Base-by-base conservation (phyloP, 2,888 invertebrate genomes). In the Seira ritae region DNA sequence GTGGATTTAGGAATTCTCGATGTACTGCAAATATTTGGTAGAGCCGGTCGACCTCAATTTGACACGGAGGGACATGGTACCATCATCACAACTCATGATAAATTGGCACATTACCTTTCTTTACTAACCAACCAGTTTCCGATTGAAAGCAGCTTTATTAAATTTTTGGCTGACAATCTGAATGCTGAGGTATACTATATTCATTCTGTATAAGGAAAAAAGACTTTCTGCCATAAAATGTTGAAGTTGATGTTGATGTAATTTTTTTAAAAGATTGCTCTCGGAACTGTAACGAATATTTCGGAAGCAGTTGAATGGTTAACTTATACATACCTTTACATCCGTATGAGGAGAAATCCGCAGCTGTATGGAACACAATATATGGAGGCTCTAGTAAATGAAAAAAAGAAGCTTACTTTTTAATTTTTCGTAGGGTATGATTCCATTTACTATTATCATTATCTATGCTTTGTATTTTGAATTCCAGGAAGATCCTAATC, bases 301-400 rank as follows among this genome's bases (percentile, higher is more conserved):
- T 95, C 96, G 84, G 99, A 99, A 91, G 99, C 98, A 0, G 96
- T 99, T 0, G 95, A 97, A 90, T 99, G 99, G 99, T 92, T 99
- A 24, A 97, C 97, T 89, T 99, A 99, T 90, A 98, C 99, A 0
- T 99, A 99, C 90, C 92, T 99, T 31, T 98, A 95, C 91, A 96
- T 98, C 3, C 93, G 99, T 88, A 98, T 99, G 95, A 93, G 95
- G 86, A 94, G 95, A 75, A 99, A 99, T 92, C 98, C 98, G 1
- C 92, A 94, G 83, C 94, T 92, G 0, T 96, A 96, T 90, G 95
- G 95, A 19, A 91, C 95, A 24, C 92, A 92, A 24, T 93, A 93
- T 88, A 91, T 91, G 23, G 92, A 93, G 86, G 91, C 92, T 22
- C 93, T 94, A 92, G 94, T 94, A 91, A 90, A 19, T 37, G 8